phyloP scores from a whole-genome alignment of 2,113 vertebrate species.

The Andinoacara biseriatus region DNA sequence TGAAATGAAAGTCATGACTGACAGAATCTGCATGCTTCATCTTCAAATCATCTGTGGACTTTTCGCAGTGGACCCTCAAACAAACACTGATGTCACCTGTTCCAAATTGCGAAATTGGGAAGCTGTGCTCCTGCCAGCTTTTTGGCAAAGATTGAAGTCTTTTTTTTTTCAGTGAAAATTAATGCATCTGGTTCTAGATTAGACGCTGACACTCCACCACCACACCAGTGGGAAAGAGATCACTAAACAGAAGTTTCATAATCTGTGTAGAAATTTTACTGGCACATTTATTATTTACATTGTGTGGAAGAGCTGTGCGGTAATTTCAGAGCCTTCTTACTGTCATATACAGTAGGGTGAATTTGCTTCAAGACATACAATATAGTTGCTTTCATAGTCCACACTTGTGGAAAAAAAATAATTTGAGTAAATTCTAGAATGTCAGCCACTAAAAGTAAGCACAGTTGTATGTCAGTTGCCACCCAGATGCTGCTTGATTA shows the following conservation, averaged over 20 bases:
- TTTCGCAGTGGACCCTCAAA: background rate
- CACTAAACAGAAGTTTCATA: background rate
- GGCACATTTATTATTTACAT: background rate
- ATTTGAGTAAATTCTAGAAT: background rate
- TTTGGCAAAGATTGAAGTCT: background rate
- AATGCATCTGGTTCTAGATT: background rate
- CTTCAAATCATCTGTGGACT: background rate
- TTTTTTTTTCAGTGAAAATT: background rate
- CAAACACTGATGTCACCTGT: background rate
- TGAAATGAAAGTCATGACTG: background rate
- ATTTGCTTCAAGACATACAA: background rate
- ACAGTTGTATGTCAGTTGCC: conserved; percentile 4
- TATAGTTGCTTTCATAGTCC: background rate
- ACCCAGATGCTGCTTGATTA: conserved; percentile 14
- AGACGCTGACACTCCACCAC: background rate
- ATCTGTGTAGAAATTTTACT: background rate
- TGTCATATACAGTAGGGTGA: background rate
- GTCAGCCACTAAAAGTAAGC: background rate
- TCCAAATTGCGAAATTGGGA: background rate
- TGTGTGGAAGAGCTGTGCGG: background rate
- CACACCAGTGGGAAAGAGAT: background rate
- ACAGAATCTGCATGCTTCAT: background rate
- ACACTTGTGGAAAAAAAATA: background rate
- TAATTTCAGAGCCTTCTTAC: background rate
- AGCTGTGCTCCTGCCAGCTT: background rate